These are phyloP conservation scores for Ophion slaviceki DNA, from an alignment of 2,888 invertebrate species.

Conservation along the genomic window DNA sequence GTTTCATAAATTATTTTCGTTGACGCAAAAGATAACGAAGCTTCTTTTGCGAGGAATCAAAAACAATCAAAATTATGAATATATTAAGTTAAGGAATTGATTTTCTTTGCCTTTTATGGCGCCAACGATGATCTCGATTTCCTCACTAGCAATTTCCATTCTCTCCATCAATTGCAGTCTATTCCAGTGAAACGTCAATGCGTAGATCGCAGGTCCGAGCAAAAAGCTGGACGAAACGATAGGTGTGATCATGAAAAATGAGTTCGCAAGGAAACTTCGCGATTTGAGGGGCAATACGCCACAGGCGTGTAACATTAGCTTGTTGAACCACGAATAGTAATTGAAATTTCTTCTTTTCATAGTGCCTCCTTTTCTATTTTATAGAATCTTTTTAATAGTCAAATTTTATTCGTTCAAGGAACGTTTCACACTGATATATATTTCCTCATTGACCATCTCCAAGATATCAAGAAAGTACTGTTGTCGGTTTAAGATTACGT, in stretches of 20 bases:
- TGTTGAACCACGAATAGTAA: conserved; percentile 53
- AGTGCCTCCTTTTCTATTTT: background rate
- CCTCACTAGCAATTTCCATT: conserved; percentile 27
- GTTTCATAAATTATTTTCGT: too few species aligned
- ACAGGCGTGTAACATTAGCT: conserved; percentile 22
- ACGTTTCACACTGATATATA: background rate
- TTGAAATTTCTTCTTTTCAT: conserved; percentile 39
- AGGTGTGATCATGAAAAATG: background rate
- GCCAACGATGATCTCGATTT: conserved; percentile 7
- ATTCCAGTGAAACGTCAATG: conserved; percentile 35
- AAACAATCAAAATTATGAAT: background rate
- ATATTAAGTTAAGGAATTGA: background rate
- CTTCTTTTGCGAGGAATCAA: background rate
- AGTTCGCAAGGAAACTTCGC: background rate
- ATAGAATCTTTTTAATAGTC: background rate
- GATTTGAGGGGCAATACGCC: conserved; percentile 41
- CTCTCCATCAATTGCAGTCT: background rate
- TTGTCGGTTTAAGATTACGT: background rate
- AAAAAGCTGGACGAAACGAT: conserved; percentile 26
- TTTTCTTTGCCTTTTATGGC: conserved; percentile 37
- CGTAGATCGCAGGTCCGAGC: conserved; percentile 28
- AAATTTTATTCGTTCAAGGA: background rate
- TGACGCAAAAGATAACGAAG: background rate
- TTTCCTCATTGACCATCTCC: background rate
- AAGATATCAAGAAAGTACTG: background rate